Conservation (phyloP, 2,888 invertebrate species). For the Saturnia japonica region DNA sequence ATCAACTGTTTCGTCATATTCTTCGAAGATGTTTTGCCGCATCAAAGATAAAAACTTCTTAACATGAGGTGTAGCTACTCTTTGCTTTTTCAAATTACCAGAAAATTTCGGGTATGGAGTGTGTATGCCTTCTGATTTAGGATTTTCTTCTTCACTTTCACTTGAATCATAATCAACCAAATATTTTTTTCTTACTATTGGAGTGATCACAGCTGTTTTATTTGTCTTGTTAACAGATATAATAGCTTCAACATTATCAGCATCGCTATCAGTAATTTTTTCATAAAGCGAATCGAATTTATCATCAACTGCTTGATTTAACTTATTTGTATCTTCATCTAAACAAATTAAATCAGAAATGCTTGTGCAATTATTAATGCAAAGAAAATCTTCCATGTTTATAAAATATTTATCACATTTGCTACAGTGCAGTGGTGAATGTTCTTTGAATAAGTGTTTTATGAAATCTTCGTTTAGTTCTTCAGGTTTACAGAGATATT, state of each 20-base stretch:
- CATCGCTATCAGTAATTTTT: constrained; percentile 48
- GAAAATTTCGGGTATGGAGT: constrained; percentile 53
- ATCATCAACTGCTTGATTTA: constrained; percentile 48
- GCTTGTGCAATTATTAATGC: constrained; percentile 64
- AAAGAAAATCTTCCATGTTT: constrained; percentile 63
- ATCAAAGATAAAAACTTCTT: constrained; percentile 59
- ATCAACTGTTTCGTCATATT: constrained; percentile 51
- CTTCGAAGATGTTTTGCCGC: constrained; percentile 58
- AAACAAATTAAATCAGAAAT: constrained; percentile 62
- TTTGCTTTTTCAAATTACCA: constrained; percentile 51
- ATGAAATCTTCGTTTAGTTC: constrained; percentile 57
- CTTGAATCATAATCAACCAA: constrained; percentile 72
- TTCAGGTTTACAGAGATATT: constrained; percentile 60
- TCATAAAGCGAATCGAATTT: constrained; percentile 68
- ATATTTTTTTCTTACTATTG: constrained; percentile 59
- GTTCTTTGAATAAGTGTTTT: constrained; percentile 58
- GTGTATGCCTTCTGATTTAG: constrained; percentile 33
- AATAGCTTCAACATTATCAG: constrained; percentile 58
- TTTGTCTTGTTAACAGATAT: constrained; percentile 56
- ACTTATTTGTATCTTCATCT: constrained; percentile 32
- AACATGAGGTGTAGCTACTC: constrained; percentile 65
- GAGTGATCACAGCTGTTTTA: constrained; percentile 72
- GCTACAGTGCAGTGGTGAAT: constrained; percentile 65
- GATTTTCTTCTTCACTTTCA: constrained; percentile 53
- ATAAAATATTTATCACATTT: constrained; percentile 65